Evolutionary conservation across 2,888 invertebrate species (phyloP), one percentile per base, ranked within the genome.

Genomic region (Cosmopolites sordidus): DNA sequence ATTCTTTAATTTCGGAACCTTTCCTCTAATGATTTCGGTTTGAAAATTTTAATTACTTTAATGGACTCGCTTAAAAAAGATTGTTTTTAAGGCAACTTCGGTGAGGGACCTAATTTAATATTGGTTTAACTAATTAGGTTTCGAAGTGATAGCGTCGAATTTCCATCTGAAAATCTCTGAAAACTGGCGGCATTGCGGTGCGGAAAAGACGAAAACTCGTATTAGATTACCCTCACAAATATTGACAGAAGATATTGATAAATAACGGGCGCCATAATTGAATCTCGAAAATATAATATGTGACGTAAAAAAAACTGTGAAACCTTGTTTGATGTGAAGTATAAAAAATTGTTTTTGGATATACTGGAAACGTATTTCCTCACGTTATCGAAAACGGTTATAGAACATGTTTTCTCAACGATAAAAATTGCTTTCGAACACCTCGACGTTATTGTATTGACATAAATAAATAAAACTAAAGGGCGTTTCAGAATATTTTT

Each of bases 171-270:
- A 42, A 42, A 18, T 42, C 42, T 16, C 17, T 11, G 14, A 40
- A 15, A 15, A 15, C 17, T n/a, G 33, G 12, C 33, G 33, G 33
- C 33, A 12, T 33, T 22, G 22, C 33, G 33, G 3, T 12, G 33
- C 33, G 11, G 33, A 12, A 22, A 9, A 15, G 40, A 15, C 15
- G 17, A 14, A 40, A 16, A 15, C 15, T 14, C 15, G 42, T 17
- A 42, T 42, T 11, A 16, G 42, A n/a, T 42, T 42, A 42, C 17
- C 33, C n/a, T 33, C 33, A 6, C 6, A 42, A 17, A 42, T 42
- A 17, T 42, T 42, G 42, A 42, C 42, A 18, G 17, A 42, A 16
- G 18, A 42, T 18, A 42, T 42, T 18, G 42, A 42, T 17, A 42
- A 33, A 33, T 33, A 11, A 33, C 33, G 33, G 33, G 9, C 3